Base-by-base conservation (phyloP, 2,888 invertebrate genomes). In the Volucella zonaria region DNA sequence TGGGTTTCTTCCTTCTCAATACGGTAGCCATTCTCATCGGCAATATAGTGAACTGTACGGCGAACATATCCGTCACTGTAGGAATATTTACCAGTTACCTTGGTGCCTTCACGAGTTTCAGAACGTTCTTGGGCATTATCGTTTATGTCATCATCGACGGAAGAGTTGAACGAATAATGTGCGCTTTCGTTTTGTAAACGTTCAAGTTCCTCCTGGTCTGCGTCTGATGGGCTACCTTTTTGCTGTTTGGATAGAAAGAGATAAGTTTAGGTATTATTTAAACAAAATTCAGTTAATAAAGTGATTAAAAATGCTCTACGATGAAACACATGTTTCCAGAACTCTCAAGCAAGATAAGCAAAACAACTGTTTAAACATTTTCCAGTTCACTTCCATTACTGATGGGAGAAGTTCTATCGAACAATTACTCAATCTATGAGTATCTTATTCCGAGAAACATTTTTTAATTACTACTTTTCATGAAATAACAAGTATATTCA, bases 11-110 rank as follows among this genome's bases (percentile, higher is more conserved):
- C 93, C 86, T 93, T 92, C n/a, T 93, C 90, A 14, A 94, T 92
- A 87, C 94, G 91, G 90, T 94, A 94, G 74, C 94, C 94, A 81
- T 93, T 92, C 88, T 94, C 93, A 89, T 94, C 94, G 87, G 94
- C 94, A 71, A 92, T 92, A 88, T 94, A 94, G 82, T 92, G 90
- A 0, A 94, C 93, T 0, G 92, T 93, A 23, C 93, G 92, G 87
- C 90, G 91, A 87, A 92, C 93, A 87, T 90, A 94, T 0, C 94
- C 94, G 89, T 94, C 94, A 83, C 93, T 93, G 90, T 94, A 94
- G 6, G 93, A 93, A 89, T 94, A 94, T 82, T 91, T 90, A 3
- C 94, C 94, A 54, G 88, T 91, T 1, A 88, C 88, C 68, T 90
- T 90, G 6, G 87, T 75, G 3, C 90, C 91, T 3, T 92, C 90